A percentile compares a stretch with the other conserved stretches of the same genome.
phyloP scores from a whole-genome alignment of 2,797 vertebrate genomes.

The Oceanodroma leucorhoa region DNA sequence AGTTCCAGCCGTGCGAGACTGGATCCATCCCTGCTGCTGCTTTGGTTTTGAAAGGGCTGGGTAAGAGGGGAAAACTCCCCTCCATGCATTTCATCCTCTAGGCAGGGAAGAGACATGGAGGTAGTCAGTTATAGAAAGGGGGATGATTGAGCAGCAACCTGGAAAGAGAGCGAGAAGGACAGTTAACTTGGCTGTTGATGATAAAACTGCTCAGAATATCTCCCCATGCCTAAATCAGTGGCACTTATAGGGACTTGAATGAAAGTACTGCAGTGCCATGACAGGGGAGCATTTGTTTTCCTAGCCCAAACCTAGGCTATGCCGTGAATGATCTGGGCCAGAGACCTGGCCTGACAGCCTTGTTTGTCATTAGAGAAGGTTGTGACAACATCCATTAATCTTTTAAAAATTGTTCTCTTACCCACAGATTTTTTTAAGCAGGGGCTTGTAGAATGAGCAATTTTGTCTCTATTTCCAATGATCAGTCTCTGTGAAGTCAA shows the following conservation, averaged over 20 bases:
- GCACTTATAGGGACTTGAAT: not conserved
- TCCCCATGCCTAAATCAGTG: not conserved
- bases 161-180: not conserved
- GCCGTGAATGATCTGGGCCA: constrained; percentile 53
- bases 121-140: not conserved
- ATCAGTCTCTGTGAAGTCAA: constrained; percentile 47
- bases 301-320: not conserved
- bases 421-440: constrained; percentile 6
- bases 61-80: not conserved
- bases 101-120: not conserved
- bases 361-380: constrained; percentile 66
- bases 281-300: constrained; percentile 38
- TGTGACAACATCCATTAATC: constrained; percentile 67
- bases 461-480: constrained; percentile 56
- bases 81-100: not conserved
- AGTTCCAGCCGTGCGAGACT: not conserved
- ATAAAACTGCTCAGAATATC: not conserved
- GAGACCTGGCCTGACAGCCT: constrained; percentile 47
- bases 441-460: constrained; percentile 27
- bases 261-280: not conserved
- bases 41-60: not conserved
- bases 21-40: not conserved
- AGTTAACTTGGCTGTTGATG: not conserved
- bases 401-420: constrained; percentile 55
- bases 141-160: not conserved